phyloP scores from a whole-genome alignment of 1,140 invertebrate species.

The Drosophila obscura region DNA sequence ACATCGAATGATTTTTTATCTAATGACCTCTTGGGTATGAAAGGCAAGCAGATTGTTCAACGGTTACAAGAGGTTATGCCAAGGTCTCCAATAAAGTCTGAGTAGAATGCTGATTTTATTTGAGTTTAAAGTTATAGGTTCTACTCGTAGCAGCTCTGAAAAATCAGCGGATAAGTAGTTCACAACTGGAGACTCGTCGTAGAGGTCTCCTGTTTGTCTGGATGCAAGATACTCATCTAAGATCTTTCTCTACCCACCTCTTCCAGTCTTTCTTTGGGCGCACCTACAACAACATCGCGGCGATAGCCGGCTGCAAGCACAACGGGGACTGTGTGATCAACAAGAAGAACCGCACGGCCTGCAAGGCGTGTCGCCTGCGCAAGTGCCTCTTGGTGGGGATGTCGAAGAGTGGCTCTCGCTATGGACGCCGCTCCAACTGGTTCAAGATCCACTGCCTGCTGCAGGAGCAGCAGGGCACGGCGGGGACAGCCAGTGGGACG shows the following conservation, averaged over 20 bases:
- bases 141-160: too few species aligned
- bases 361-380: conserved; percentile 96
- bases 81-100: too few species aligned
- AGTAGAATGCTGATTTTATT: too few species aligned
- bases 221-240: too few species aligned
- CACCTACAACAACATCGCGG: conserved; percentile 96
- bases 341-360: conserved; percentile 97
- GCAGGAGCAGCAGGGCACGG: conserved; percentile 87
- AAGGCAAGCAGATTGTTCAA: too few species aligned
- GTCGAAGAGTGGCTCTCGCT: conserved; percentile 97
- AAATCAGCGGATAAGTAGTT: too few species aligned
- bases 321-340: conserved; percentile 97
- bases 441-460: conserved; percentile 96
- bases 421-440: conserved; percentile 96
- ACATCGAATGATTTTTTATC: too few species aligned
- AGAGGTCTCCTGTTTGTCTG: too few species aligned
- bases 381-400: conserved; percentile 97
- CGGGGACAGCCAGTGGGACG: conserved; percentile 23
- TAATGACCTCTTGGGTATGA: too few species aligned
- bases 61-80: too few species aligned
- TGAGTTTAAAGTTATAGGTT: too few species aligned
- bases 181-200: too few species aligned
- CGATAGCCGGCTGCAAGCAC: conserved; percentile 96
- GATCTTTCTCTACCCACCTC: not conserved
- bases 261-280: conserved; percentile 98